Evolutionary conservation across 2,888 invertebrate genomes (phyloP), one percentile per base, ranked within the genome.

Genomic region (Drosophila putrida): DNA sequence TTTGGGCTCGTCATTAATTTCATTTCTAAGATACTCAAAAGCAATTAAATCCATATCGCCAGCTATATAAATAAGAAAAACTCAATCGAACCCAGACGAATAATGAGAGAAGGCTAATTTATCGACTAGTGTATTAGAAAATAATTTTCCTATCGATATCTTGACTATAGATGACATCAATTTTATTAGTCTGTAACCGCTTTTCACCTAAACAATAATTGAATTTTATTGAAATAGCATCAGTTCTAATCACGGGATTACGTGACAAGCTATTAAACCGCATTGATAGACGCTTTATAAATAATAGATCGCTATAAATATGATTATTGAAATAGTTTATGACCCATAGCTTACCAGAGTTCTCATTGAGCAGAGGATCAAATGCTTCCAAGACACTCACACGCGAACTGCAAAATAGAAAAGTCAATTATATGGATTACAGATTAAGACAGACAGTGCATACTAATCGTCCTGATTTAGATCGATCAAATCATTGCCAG

Each of bases 311-410:
- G 41, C 28, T 11, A 31, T 35, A 13, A 39, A 20, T 25, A 28
- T 25, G n/a, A 46, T 20, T 9, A 46, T n/a, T 11, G 4, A 33
- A 10, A 64, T 28, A 53, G 11, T 13, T 11, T 11, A 20, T 20
- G 1, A 15, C 15, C 13, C 38, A 20, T 46, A 58, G 61, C 85
- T 87, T 87, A 88, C 85, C 85, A 43, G 75, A 73, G 61, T 95
- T 95, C 88, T 94, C 93, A 88, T 93, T 93, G 49, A 96, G 93
- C 91, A 97, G 93, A 50, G 97, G 97, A 94, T 97, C 97, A 92
- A 97, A 97, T 71, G 96, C 96, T 92, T 97, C 97, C 88, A 97
- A 93, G 87, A 97, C 92, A 60, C 92, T 93, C n/a, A 93, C 92
- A 46, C 92, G 91, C 2, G 92, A 90, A 55, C 93, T 93, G 62